These are phyloP conservation scores for Trissolcus brochymenae DNA, from an alignment of 2,888 invertebrate genomes.

Conservation along the genomic window DNA sequence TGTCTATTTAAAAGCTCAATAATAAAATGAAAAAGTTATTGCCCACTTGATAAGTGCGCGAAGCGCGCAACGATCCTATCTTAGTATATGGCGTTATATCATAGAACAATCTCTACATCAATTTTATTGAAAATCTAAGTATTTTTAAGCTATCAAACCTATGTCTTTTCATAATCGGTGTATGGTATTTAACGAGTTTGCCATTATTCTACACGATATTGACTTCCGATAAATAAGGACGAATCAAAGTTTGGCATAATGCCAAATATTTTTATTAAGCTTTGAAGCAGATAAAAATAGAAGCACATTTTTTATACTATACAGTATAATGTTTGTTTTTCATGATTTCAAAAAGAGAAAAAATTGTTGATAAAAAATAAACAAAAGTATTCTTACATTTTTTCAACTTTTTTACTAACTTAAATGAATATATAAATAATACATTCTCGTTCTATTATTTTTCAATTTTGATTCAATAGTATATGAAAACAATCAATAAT, in stretches of 20 bases:
- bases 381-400: background rate
- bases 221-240: slow-evolving; percentile 48
- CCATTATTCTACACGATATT: slow-evolving; percentile 39
- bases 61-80: too few species aligned
- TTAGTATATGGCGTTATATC: too few species aligned
- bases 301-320: slow-evolving; percentile 36
- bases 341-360: background rate
- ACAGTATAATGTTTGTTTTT: slow-evolving; percentile 11
- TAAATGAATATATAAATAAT: background rate
- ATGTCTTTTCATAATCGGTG: background rate
- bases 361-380: background rate
- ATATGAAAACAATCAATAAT: too few species aligned
- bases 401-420: background rate
- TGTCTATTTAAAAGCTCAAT: too few species aligned
- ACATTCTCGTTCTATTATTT: too few species aligned
- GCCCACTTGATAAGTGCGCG: too few species aligned
- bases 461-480: too few species aligned
- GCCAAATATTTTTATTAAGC: slow-evolving; percentile 44
- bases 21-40: too few species aligned
- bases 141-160: too few species aligned
- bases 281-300: slow-evolving; percentile 44
- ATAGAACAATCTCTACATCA: too few species aligned
- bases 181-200: slow-evolving; percentile 23
- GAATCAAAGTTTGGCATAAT: slow-evolving; percentile 42
- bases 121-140: too few species aligned